Evolutionary conservation across 2,888 invertebrate species (phyloP).

Genomic region (Andrena fulva): DNA sequence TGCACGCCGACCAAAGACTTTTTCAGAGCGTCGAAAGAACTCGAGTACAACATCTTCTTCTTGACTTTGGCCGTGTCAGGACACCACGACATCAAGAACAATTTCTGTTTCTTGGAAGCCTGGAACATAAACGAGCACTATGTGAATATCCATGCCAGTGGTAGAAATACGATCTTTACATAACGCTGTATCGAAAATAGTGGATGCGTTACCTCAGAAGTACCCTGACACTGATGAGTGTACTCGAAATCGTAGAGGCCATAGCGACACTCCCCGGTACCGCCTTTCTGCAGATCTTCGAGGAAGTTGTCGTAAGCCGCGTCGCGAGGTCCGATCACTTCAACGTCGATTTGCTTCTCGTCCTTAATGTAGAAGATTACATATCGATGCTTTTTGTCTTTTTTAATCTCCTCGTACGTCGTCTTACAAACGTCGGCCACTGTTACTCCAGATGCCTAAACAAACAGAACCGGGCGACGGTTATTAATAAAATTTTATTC

Average conservation of each 20-base stretch:
- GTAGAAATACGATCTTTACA: neutral
- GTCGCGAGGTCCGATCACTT: slow-evolving; percentile 95
- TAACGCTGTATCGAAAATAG: neutral
- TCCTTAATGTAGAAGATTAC: slow-evolving; percentile 98
- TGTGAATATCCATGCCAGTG: neutral
- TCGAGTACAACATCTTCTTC: slow-evolving; percentile 93
- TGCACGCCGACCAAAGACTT: slow-evolving; percentile 98
- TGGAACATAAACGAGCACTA: slow-evolving; percentile 68
- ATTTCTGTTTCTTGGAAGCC: slow-evolving; percentile 98
- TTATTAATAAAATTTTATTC: slow-evolving; percentile 12
- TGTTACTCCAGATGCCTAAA: slow-evolving; percentile 97
- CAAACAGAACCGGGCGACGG: slow-evolving; percentile 36
- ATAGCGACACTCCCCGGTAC: slow-evolving; percentile 98
- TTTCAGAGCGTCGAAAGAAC: slow-evolving; percentile 99
- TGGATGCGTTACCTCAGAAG: slow-evolving; percentile 89
- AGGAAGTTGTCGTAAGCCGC: slow-evolving; percentile 98
- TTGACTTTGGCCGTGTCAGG: slow-evolving; percentile 98
- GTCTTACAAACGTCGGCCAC: slow-evolving; percentile 98
- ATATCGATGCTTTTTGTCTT: slow-evolving; percentile 98
- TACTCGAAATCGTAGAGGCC: slow-evolving; percentile 99
- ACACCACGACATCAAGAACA: slow-evolving; percentile 99
- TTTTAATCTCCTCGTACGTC: slow-evolving; percentile 98
- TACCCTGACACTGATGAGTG: slow-evolving; percentile 98
- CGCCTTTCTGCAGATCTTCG: slow-evolving; percentile 95
- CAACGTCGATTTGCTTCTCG: slow-evolving; percentile 98